Conservation (phyloP, 30 jellyfish, hydroid and myxozoan genomes). For the Nemopilema nomurai region DNA sequence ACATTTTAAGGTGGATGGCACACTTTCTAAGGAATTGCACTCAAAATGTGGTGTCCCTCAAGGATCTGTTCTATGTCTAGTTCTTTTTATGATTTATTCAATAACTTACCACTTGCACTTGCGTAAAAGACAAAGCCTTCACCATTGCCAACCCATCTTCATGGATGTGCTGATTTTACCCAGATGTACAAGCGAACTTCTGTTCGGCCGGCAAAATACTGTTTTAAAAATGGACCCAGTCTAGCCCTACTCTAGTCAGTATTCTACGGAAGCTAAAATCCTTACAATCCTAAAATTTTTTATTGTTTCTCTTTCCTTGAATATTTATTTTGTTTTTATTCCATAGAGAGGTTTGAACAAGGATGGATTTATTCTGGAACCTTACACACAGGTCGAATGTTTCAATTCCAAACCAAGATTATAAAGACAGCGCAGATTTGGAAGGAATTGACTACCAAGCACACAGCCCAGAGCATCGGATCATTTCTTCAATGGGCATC, state of each 20-base stretch:
- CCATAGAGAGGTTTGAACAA: background rate
- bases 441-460: conserved; percentile 34
- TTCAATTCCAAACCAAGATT: background rate
- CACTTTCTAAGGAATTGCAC: conserved; percentile 18
- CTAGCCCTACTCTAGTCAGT: too few relatives aligned
- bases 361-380: conserved; percentile 37
- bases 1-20: conserved; percentile 34
- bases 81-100: conserved; percentile 37
- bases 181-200: too few relatives aligned
- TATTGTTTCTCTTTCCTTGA: too few relatives aligned
- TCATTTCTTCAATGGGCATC: conserved; percentile 75
- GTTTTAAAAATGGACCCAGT: too few relatives aligned
- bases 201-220: too few relatives aligned
- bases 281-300: too few relatives aligned
- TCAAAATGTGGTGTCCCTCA: conserved; percentile 31
- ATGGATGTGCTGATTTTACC: too few relatives aligned
- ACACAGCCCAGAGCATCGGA: conserved; percentile 67
- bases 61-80: conserved; percentile 39
- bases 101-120: conserved; percentile 50
- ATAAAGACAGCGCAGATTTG: conserved; percentile 2
- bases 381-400: background rate
- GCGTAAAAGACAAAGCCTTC: conserved; percentile 60
- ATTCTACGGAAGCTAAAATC: too few relatives aligned
- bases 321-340: too few relatives aligned
- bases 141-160: conserved; percentile 60